These are phyloP conservation scores for Rhyacophila evoluta DNA, from an alignment of 2,888 invertebrate genomes.

Conservation along the genomic window DNA sequence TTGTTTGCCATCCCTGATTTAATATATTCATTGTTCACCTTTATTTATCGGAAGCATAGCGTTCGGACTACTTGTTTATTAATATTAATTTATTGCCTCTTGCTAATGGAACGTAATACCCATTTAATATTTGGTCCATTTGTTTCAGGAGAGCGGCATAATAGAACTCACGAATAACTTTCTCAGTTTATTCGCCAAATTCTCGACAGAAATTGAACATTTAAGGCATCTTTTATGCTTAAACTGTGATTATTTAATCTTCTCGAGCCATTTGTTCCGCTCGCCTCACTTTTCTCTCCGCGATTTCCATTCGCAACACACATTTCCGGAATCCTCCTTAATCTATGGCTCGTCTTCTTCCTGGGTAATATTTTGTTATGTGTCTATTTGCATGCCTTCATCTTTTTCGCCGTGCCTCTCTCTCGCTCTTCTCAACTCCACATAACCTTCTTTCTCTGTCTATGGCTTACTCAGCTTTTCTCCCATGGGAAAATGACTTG, in stretches of 20 bases:
- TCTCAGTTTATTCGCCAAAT: background rate
- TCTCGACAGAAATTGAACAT: constrained; percentile 18
- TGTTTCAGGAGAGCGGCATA: constrained; percentile 13
- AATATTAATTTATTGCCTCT: constrained; percentile 18
- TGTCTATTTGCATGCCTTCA: constrained; percentile 17
- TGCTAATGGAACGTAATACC: constrained; percentile 22
- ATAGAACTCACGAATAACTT: constrained; percentile 3
- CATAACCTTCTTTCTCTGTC: background rate
- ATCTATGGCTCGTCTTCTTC: constrained; percentile 17
- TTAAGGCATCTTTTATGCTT: constrained; percentile 22
- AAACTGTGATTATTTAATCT: constrained; percentile 37
- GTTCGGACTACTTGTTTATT: constrained; percentile 8
- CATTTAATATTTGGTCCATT: constrained; percentile 19
- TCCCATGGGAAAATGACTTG: constrained; percentile 7
- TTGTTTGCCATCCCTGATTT: no score
- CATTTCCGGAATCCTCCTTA: constrained; percentile 22
- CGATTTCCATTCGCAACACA: constrained; percentile 22
- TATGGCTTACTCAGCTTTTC: background rate
- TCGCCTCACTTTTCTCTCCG: background rate
- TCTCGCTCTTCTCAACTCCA: background rate
- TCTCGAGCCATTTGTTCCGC: constrained; percentile 25
- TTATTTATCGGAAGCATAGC: background rate
- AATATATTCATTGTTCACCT: background rate
- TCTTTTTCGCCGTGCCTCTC: background rate
- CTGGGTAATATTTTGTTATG: constrained; percentile 20